A percentile compares a stretch with the other conserved stretches of the same genome.
Conservation (phyloP, 2,113 vertebrate species). For the Leiothrix lutea region DNA sequence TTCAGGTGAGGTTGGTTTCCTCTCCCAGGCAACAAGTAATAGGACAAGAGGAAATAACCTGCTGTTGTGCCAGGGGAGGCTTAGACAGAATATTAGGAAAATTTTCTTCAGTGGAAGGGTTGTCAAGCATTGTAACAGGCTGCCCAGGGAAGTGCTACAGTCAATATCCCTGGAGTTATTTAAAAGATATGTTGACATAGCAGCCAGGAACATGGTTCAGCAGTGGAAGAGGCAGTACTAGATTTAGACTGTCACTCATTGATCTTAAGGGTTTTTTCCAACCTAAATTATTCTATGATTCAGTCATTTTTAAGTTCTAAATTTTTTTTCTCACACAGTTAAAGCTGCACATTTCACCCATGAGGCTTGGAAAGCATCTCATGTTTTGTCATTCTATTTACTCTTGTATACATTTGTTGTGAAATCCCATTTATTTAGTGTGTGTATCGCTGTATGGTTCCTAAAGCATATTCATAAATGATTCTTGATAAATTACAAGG, state of each 20-base stretch:
- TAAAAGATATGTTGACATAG: background rate
- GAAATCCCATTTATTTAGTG: background rate
- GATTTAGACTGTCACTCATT: background rate
- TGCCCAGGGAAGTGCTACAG: background rate
- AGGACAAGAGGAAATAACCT: background rate
- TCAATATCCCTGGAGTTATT: background rate
- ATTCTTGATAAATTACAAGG: background rate
- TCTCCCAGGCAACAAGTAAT: background rate
- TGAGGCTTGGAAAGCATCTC: background rate
- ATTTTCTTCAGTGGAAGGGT: background rate
- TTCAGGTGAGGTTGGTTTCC: background rate
- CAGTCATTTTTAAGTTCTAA: background rate
- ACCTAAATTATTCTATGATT: accelerated
- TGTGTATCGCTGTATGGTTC: background rate
- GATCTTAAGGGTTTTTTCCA: background rate
- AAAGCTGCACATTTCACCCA: background rate
- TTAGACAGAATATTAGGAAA: background rate
- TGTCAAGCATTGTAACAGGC: background rate
- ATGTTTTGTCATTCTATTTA: background rate
- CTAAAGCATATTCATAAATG: background rate
- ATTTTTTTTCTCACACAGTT: background rate
- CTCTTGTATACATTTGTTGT: background rate
- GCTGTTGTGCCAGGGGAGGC: background rate
- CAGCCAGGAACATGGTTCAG: background rate
- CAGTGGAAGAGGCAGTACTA: background rate